These are phyloP conservation scores for Brachionus sp. DNA, from an alignment of 1,140 invertebrate genomes.

Conservation along the genomic window DNA sequence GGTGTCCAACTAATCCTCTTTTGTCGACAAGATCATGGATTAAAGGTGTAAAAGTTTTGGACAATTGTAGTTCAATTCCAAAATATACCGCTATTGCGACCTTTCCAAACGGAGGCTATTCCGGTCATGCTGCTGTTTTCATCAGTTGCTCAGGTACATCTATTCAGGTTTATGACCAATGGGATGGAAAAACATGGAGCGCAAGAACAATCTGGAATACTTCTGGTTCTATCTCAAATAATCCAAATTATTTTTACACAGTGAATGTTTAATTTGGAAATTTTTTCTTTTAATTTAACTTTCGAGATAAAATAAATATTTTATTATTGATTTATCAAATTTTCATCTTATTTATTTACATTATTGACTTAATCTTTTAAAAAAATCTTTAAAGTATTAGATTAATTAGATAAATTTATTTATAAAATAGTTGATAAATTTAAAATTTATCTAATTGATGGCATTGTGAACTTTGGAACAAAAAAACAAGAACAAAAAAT, in stretches of 20 bases:
- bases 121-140: slow-evolving; percentile 30
- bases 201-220: neutral
- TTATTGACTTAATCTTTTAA: too few relatives aligned
- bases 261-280: neutral
- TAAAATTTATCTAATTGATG: too few relatives aligned
- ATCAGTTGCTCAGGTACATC: neutral
- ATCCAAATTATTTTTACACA: neutral
- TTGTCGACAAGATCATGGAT: slow-evolving; percentile 31
- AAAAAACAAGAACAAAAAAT: too few relatives aligned
- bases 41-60: neutral
- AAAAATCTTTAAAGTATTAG: too few relatives aligned
- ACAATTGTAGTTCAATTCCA: slow-evolving; percentile 1
- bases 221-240: neutral
- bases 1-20: slow-evolving; percentile 4
- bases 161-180: slow-evolving; percentile 12
- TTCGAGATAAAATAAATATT: too few relatives aligned
- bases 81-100: slow-evolving; percentile 16
- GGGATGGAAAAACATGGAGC: neutral
- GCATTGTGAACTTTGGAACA: too few relatives aligned
- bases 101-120: slow-evolving; percentile 7
- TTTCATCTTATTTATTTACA: too few relatives aligned
- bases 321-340: too few relatives aligned
- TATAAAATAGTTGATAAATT: too few relatives aligned
- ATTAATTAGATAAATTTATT: too few relatives aligned
- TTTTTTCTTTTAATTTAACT: neutral